Evolutionary conservation across 2,113 vertebrate species (phyloP).

Genomic region (Maccullochella peelii): DNA sequence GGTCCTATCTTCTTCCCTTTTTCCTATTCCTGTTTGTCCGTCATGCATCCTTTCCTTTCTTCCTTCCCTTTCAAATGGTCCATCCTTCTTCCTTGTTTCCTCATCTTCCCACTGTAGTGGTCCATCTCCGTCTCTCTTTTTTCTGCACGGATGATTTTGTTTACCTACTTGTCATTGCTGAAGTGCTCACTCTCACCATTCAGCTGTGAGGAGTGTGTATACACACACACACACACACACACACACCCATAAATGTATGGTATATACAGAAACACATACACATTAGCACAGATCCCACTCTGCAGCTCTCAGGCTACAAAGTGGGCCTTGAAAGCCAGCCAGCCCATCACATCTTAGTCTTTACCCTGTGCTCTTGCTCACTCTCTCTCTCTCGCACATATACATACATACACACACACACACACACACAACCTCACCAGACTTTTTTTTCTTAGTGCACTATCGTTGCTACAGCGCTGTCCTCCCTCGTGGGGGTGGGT

Average conservation of each 20-base stretch:
- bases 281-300: constrained; percentile 55
- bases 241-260: constrained; percentile 25
- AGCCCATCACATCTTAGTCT: constrained; percentile 64
- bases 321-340: constrained; percentile 75
- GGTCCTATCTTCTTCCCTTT: background rate
- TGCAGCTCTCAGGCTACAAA: constrained; percentile 68
- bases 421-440: constrained; percentile 20
- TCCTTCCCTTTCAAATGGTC: background rate
- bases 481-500: constrained; percentile 53
- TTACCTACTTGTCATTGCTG: constrained; percentile 80
- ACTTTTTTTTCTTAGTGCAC: constrained; percentile 55
- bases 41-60: background rate
- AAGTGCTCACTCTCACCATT: constrained; percentile 74
- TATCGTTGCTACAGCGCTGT: constrained; percentile 51
- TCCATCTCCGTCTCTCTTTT: constrained; percentile 62
- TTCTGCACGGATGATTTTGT: constrained; percentile 79
- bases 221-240: constrained; percentile 37
- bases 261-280: constrained; percentile 44
- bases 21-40: background rate
- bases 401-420: constrained; percentile 26
- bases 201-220: constrained; percentile 41
- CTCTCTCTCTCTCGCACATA: background rate
- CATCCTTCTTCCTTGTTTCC: constrained; percentile 26
- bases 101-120: constrained; percentile 38
- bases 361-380: constrained; percentile 46